phyloP scores from a whole-genome alignment of 2,888 invertebrate species.

The Pseudolycoriella hygida region DNA sequence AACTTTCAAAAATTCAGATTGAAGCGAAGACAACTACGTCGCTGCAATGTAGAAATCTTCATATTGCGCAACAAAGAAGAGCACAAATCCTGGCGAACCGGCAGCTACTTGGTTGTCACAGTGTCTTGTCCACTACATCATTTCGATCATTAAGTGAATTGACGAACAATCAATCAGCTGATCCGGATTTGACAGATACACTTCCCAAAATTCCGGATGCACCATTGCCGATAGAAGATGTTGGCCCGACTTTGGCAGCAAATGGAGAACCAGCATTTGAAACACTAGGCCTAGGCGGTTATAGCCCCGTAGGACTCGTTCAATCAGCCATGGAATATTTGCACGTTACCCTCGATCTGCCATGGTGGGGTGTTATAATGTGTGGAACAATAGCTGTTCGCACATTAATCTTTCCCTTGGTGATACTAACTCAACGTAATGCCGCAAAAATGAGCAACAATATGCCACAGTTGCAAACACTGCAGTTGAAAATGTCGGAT shows the following conservation, averaged over 20 bases:
- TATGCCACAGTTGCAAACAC: slow-evolving; percentile 64
- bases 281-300: slow-evolving; percentile 68
- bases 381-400: slow-evolving; percentile 65
- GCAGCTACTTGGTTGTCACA: no score
- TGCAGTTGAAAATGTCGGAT: slow-evolving; percentile 73
- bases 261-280: slow-evolving; percentile 60
- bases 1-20: no score
- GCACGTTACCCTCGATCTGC: slow-evolving; percentile 63
- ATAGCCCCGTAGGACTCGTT: slow-evolving; percentile 64
- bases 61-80: no score
- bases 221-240: not conserved
- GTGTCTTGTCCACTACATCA: no score
- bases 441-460: slow-evolving; percentile 66
- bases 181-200: no score
- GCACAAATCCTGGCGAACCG: no score
- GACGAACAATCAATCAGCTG: no score
- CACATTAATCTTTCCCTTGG: slow-evolving; percentile 63
- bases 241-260: slow-evolving; percentile 10
- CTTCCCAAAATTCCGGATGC: not conserved
- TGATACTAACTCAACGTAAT: slow-evolving; percentile 65
- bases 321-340: slow-evolving; percentile 66
- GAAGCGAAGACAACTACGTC: no score
- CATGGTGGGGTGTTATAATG: slow-evolving; percentile 74
- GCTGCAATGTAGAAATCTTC: no score
- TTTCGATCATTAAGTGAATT: no score